Percentiles rank a stretch among this genome's conserved stretches.
phyloP scores from a whole-genome alignment of 1,140 invertebrate species.

The Drosophila jambulina region DNA sequence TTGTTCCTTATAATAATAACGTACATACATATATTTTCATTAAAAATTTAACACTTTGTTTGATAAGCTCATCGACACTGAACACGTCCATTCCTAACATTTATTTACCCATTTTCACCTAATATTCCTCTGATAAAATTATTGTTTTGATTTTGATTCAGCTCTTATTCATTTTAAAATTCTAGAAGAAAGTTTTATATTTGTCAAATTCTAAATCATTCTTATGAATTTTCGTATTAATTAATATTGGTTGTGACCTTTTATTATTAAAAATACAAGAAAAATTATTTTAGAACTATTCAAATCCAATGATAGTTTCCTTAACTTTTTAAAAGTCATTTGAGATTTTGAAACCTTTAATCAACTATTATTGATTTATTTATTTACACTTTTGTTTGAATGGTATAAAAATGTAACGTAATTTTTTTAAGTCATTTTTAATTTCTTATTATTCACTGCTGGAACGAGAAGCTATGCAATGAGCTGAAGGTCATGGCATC shows the following conservation, averaged over 20 bases:
- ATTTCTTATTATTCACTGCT: background rate
- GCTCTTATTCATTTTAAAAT: background rate
- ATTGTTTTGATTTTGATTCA: background rate
- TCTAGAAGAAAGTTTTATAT: background rate
- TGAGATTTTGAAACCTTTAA: background rate
- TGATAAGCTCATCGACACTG: background rate
- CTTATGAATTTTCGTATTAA: no score
- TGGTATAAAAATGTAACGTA: no score
- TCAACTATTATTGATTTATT: background rate
- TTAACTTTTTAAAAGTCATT: background rate
- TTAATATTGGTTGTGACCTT: background rate
- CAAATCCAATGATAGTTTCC: background rate
- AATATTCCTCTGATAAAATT: background rate
- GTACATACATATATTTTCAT: no score
- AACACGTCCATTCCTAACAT: background rate
- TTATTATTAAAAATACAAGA: background rate
- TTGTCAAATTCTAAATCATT: background rate
- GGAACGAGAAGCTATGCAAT: background rate
- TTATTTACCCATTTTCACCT: background rate
- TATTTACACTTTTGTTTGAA: no score
- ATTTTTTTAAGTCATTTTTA: background rate
- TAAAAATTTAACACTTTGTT: background rate
- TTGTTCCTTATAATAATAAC: background rate
- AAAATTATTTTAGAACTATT: background rate
- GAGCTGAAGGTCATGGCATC: background rate